Conservation (phyloP, 1,140 invertebrate genomes). For the Nixonia krombeini region DNA sequence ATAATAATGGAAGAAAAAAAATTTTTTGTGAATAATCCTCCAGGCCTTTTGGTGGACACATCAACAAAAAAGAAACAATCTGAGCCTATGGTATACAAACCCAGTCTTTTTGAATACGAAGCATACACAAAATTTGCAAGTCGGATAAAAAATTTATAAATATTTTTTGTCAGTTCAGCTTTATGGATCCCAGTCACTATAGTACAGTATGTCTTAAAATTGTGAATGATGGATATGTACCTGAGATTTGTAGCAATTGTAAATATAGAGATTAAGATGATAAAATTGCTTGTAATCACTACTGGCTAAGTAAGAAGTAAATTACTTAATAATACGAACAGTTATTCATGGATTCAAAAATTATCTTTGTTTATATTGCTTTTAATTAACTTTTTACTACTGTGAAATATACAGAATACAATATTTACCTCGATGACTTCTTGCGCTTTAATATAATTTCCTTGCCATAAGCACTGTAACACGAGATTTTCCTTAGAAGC, state of each 20-base stretch:
- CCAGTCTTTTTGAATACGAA: constrained; percentile 52
- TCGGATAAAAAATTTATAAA: constrained; percentile 56
- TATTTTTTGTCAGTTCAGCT: too few species aligned
- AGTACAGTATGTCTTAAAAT: constrained; percentile 11
- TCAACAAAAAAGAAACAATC: constrained; percentile 7
- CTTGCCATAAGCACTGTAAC: constrained; percentile 61
- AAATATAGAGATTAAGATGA: too few species aligned
- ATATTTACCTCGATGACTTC: constrained; percentile 57
- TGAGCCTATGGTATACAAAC: constrained; percentile 40
- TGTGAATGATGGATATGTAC: too few species aligned
- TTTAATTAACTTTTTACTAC: not conserved
- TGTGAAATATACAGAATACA: not conserved
- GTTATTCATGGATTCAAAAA: not conserved
- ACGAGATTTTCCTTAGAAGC: constrained; percentile 58
- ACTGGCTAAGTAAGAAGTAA: too few species aligned
- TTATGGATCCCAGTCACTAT: too few species aligned
- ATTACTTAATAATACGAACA: not conserved
- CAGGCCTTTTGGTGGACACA: constrained; percentile 43
- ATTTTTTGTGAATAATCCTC: constrained; percentile 56
- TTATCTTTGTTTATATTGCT: not conserved
- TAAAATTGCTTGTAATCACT: too few species aligned
- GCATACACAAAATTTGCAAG: constrained; percentile 50
- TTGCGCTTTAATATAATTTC: constrained; percentile 54
- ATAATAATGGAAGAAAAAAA: constrained; percentile 52
- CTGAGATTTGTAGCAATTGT: too few species aligned